Conservation (phyloP, 1,140 invertebrate genomes). For the Bombyx mori region DNA sequence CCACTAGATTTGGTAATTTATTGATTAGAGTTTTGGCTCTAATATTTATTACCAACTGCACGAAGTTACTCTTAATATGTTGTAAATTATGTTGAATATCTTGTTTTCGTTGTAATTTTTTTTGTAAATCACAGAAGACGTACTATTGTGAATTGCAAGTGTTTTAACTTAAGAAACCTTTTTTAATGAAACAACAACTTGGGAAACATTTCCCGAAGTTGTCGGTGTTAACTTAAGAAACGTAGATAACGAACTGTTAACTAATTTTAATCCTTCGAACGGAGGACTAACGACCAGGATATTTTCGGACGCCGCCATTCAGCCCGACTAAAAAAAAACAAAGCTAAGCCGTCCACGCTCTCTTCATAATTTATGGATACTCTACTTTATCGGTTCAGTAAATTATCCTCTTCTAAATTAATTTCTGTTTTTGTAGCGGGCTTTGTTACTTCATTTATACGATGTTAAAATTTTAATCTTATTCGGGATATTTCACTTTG, state of each 20-base stretch:
- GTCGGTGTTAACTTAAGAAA: too few relatives aligned
- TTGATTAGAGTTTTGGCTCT: conserved; percentile 6
- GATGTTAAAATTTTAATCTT: too few relatives aligned
- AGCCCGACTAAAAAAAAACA: conserved; percentile 52
- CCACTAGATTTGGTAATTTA: conserved; percentile 37
- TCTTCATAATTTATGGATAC: conserved; percentile 43
- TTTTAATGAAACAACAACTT: neutral
- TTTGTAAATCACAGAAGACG: neutral
- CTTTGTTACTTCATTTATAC: too few relatives aligned
- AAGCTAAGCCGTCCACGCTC: conserved; percentile 33
- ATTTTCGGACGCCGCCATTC: conserved; percentile 58
- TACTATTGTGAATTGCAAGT: neutral
- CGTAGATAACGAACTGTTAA: conserved; percentile 22
- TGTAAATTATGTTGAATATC: too few relatives aligned
- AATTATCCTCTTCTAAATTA: conserved; percentile 27
- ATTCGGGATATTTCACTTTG: too few relatives aligned
- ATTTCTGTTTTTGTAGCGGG: conserved; percentile 19
- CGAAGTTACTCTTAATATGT: too few relatives aligned
- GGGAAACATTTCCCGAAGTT: conserved; percentile 1
- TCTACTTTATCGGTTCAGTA: conserved; percentile 24
- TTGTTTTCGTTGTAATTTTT: too few relatives aligned
- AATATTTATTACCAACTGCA: too few relatives aligned
- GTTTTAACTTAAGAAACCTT: neutral
- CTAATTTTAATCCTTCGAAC: conserved; percentile 50
- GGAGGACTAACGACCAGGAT: conserved; percentile 47